Conservation (phyloP, 2,888 invertebrate species). For the Leptopilina myrica region DNA sequence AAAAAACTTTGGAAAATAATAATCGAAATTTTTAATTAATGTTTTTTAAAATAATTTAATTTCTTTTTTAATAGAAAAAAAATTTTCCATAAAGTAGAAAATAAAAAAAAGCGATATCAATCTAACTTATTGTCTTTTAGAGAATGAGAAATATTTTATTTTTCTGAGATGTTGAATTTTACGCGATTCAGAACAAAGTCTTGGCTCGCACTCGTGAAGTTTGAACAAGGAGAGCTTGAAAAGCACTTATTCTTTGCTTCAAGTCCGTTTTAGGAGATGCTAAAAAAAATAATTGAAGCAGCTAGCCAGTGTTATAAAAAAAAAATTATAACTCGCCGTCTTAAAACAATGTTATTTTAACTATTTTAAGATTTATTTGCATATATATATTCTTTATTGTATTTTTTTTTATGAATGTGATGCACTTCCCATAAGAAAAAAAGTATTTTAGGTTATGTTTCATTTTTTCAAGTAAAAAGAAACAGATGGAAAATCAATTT, state of each 20-base stretch:
- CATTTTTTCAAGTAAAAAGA: too few relatives aligned
- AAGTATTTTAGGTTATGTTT: too few relatives aligned
- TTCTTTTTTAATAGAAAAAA: too few relatives aligned
- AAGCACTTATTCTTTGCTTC: slow-evolving; percentile 9
- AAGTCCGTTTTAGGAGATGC: slow-evolving; percentile 1
- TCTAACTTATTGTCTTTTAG: neutral
- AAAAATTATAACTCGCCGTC: neutral
- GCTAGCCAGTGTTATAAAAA: slow-evolving; percentile 1
- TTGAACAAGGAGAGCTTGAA: slow-evolving; percentile 9
- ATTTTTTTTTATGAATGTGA: too few relatives aligned
- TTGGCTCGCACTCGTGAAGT: neutral
- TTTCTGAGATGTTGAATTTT: neutral
- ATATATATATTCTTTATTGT: too few relatives aligned
- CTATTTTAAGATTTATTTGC: too few relatives aligned
- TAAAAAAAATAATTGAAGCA: slow-evolving; percentile 15
- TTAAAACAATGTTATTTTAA: neutral
- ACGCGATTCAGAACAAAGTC: neutral
- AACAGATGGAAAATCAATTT: too few relatives aligned
- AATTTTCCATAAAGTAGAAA: too few relatives aligned
- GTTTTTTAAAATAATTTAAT: too few relatives aligned
- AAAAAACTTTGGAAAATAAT: too few relatives aligned
- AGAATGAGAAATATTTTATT: neutral
- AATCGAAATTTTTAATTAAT: too few relatives aligned
- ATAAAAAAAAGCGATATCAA: neutral
- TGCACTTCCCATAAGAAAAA: too few relatives aligned